Percentiles rank a stretch among this genome's conserved stretches.
Conservation (phyloP, 2,888 invertebrate genomes). For the Frankliniella fusca region DNA sequence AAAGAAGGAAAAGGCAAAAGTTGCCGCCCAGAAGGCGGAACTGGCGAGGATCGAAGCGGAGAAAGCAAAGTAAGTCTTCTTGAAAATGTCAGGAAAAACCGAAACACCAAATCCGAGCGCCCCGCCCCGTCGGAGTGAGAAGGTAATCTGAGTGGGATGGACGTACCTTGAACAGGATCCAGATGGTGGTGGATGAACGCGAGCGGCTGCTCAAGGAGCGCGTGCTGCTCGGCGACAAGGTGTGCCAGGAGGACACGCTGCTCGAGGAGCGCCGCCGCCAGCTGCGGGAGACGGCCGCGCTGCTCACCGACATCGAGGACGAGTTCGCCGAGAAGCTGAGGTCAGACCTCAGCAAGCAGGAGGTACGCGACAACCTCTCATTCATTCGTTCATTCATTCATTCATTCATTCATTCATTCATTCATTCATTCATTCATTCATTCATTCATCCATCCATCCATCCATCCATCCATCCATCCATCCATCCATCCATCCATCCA, state of each 20-base stretch:
- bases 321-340: not conserved
- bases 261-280: conserved; percentile 16
- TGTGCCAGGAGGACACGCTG: not conserved
- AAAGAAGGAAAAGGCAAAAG: not conserved
- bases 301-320: conserved; percentile 14
- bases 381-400: not conserved
- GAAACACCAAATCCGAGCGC: too few species aligned
- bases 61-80: not conserved
- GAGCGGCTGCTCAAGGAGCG: conserved; percentile 8
- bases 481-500: not conserved
- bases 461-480: not conserved
- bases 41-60: conserved; percentile 7
- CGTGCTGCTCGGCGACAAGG: not conserved
- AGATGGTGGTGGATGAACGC: conserved; percentile 6
- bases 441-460: too few species aligned
- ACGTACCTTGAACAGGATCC: not conserved
- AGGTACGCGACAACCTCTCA: not conserved
- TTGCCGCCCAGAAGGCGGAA: conserved; percentile 17
- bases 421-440: too few species aligned
- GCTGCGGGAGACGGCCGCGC: not conserved
- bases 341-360: conserved; percentile 2
- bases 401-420: not conserved
- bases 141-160: too few species aligned
- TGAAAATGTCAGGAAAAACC: not conserved
- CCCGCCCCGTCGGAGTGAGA: too few species aligned